These are phyloP conservation scores for Ceratotherium simum DNA, from an alignment of 2,113 vertebrate genomes.

Conservation along the genomic window DNA sequence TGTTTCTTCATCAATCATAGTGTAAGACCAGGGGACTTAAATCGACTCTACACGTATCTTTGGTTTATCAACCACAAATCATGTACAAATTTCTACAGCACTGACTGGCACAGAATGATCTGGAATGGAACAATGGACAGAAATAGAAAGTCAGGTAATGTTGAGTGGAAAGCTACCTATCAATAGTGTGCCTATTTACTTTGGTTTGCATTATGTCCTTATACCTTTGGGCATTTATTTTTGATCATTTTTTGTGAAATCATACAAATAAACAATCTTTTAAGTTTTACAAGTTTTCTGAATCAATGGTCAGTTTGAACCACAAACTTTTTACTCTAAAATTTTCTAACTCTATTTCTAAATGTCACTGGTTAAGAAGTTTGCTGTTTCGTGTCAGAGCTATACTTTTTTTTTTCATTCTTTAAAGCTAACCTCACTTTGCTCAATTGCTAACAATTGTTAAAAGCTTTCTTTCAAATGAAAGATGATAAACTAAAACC, in stretches of 20 bases:
- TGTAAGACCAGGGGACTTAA: not conserved
- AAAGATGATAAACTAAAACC: not conserved
- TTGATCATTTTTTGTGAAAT: constrained; percentile 38
- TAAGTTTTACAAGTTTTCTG: not conserved
- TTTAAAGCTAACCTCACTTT: not conserved
- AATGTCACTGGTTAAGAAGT: not conserved
- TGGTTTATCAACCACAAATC: constrained; percentile 49
- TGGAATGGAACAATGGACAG: not conserved
- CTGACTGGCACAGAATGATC: not conserved
- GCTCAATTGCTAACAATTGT: not conserved
- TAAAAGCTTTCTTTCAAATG: not conserved
- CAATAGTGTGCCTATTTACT: not conserved
- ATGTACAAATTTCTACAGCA: not conserved
- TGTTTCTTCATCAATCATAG: constrained; percentile 15
- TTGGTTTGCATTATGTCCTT: not conserved
- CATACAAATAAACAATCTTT: not conserved
- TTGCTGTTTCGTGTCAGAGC: not conserved
- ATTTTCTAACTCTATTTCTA: not conserved
- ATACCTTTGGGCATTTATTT: not conserved
- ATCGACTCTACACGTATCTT: not conserved
- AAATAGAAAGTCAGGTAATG: not conserved
- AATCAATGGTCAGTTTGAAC: not conserved
- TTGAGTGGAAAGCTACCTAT: not conserved
- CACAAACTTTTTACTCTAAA: not conserved
- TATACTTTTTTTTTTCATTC: not conserved